Base-by-base conservation (phyloP, 2,797 vertebrate species). In the Chloroceryle inda region DNA sequence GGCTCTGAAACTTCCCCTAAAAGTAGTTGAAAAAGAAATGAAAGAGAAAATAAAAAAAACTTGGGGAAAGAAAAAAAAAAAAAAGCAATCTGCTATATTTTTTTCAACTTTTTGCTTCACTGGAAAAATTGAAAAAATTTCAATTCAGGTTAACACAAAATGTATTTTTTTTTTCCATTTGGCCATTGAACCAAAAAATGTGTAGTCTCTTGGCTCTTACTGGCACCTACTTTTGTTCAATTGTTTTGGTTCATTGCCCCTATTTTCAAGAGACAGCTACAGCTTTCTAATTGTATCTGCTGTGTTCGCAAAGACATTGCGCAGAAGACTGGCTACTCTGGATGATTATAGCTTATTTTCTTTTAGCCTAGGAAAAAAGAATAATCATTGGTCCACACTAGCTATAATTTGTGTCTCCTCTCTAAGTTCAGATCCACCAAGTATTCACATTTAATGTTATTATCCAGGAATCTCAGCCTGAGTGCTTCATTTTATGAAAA, bases 121-220 rank as follows among this genome's bases (percentile, higher is more conserved):
- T 92, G 95, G 74, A 94, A 97, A 87, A 94, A 94, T 45, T 55
- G 77, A 94, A 96, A 93, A 85, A 87, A 18, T 20, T 79, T 87
- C 92, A 91, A 8, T 92, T 87, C 78, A 67, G 59, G 71, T 92
- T 96, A 94, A 94, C 81, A 82, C 78, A 37, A 67, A 94, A 87
- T 23, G 35, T 38, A 5, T 35, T 55, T 63, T 63, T 85, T 85
- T 73, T 45, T 49, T 63, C 80, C 77, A 59, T 92, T 92, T 95
- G 89, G 59, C 84, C 64, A 79, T 7, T 56, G 87, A 93, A 94
- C 74, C 92, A 94, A 73, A 88, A 91, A 82, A 53, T 18, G 13
- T 6, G 38, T 8, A 21, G 80, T 68, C 80, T 89, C 24, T 76
- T 21, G 58, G 64, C 84, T 94, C 85, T 59, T 59, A 20, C 5